phyloP scores from a whole-genome alignment of 2,797 vertebrate genomes.

The Falco berigora region DNA sequence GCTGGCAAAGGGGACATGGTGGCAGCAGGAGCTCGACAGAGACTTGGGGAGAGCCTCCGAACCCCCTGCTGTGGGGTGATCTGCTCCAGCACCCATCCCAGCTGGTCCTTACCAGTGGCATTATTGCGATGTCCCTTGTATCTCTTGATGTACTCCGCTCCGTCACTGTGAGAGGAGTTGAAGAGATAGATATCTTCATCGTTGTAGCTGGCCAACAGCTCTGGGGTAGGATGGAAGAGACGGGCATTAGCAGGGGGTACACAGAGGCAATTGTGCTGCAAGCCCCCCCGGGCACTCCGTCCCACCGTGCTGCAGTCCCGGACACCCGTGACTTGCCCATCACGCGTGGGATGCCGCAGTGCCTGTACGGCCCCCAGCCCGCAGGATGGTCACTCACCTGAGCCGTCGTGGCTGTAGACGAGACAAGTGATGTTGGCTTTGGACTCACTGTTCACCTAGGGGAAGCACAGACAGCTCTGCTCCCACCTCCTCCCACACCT shows the following conservation, averaged over 20 bases:
- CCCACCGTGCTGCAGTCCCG: background rate
- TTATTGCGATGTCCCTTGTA: constrained; percentile 97
- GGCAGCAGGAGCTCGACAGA: background rate
- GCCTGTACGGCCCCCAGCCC: background rate
- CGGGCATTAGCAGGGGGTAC: fast-evolving
- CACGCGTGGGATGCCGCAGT: background rate
- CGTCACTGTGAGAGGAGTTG: constrained; percentile 90
- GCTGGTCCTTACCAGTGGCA: constrained; percentile 80
- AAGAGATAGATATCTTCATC: constrained; percentile 98
- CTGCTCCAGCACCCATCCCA: background rate
- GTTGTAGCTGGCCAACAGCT: constrained; percentile 93
- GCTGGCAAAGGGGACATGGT: background rate
- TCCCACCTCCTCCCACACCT: background rate
- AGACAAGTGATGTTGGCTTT: constrained; percentile 98
- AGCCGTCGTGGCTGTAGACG: constrained; percentile 94
- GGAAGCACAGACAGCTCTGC: constrained; percentile 29
- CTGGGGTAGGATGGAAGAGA: constrained; percentile 57
- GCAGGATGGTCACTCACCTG: constrained; percentile 72
- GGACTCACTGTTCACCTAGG: constrained; percentile 86
- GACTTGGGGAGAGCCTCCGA: background rate
- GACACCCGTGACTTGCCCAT: background rate
- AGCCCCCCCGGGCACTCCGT: no score
- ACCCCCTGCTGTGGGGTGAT: background rate
- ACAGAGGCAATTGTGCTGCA: fast-evolving
- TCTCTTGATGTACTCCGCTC: constrained; percentile 85